Evolutionary conservation across 23 tunicate genomes (phyloP).

Genomic region (Ascidia mentula): DNA sequence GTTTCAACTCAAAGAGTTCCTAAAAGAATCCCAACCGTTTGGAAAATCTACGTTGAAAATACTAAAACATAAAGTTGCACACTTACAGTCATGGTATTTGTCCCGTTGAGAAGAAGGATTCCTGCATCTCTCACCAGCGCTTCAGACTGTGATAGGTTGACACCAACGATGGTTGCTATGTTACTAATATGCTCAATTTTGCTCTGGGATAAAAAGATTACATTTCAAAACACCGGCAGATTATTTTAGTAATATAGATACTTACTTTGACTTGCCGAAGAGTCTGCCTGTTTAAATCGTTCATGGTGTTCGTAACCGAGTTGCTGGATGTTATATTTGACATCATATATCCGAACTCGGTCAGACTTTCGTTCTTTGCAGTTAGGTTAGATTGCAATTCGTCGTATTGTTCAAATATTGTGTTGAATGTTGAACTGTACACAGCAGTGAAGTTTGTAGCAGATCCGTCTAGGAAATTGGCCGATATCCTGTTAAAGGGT

Average conservation of each 20-base stretch:
- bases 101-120: not conserved
- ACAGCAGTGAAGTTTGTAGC: not conserved
- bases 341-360: not conserved
- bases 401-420: not conserved
- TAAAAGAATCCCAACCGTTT: too few species aligned
- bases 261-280: conserved; percentile 53
- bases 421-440: not conserved
- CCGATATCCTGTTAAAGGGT: not conserved
- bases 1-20: too few species aligned
- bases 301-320: conserved; percentile 22
- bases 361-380: not conserved
- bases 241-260: not conserved
- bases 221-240: not conserved
- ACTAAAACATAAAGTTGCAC: not conserved
- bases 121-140: conserved; percentile 14
- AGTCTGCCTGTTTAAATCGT: conserved; percentile 44
- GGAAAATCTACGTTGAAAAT: too few species aligned
- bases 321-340: not conserved
- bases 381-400: not conserved
- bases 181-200: conserved; percentile 34
- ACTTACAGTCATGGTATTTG: not conserved
- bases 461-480: not conserved
- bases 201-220: conserved; percentile 25
- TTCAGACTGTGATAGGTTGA: conserved; percentile 5
- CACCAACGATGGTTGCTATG: conserved; percentile 24